Evolutionary conservation across 2,113 vertebrate genomes (phyloP), one percentile per base, ranked within the genome.

Genomic region (Salvelinus namaycush): DNA sequence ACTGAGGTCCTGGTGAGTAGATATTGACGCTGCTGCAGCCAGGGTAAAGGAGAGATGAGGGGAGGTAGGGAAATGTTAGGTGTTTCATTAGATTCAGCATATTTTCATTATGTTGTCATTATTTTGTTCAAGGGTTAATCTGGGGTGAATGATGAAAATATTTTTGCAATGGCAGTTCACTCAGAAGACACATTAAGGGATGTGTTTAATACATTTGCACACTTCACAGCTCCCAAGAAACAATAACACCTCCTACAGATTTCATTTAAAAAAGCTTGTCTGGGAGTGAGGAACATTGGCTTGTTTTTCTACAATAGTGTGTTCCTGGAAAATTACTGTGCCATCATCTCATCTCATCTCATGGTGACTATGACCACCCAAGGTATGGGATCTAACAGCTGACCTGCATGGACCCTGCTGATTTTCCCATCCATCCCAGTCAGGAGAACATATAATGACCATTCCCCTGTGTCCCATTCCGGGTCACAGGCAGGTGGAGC

Each of bases 401-500:
- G 49, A 79, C 65, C 66, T 69, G 48, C 64, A 34, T 44, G 26
- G 60, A 73, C 57, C 71, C 22, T 67, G 3, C 66, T 76, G 79
- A 83, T 86, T 73, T 83, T 80, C 72, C 39, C 67, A 64, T 84
- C 64, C 65, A 73, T 73, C 66, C 9, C 59, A 59, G 81, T 71
- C 65, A 71, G 73, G 62, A 44, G 51, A 57, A 16, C 81, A 78
- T 81, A 85, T 84, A 81, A 83, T 67, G 57, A 9, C 76, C 75
- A 59, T 76, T 64, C 65, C 62, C 60, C 29, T 62, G 62, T 71
- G 68, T 34, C 72, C 26, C 39, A 27, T 11, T 51, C 13, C 20
- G 64, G 82, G 82, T 87, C 87, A 88, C 39, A 67, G 76, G 62
- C 79, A 74, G 84, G 82, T 83, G 83, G 86, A 78, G 83, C 84